Evolutionary conservation across 2,797 vertebrate genomes (phyloP).

Genomic region (Dermochelys coriacea): DNA sequence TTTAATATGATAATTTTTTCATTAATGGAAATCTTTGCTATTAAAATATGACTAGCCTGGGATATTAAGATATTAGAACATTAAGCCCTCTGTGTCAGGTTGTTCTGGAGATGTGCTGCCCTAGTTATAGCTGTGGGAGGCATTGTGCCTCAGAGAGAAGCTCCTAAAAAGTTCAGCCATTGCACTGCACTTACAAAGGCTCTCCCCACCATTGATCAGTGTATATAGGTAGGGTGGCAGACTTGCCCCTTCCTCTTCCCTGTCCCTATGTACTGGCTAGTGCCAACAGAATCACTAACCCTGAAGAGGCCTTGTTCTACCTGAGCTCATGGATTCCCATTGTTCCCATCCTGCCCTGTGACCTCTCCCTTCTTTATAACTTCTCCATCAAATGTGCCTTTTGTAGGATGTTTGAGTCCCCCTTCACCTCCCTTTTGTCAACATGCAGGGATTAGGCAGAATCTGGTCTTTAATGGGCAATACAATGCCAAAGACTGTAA

Average conservation of each 20-base stretch:
- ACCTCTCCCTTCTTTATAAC: background rate
- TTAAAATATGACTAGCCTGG: background rate
- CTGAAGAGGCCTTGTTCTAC: background rate
- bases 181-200: background rate
- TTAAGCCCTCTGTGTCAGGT: accelerated
- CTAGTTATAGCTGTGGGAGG: background rate
- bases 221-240: background rate
- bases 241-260: background rate
- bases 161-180: accelerated
- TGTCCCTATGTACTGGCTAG: background rate
- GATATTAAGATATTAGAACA: background rate
- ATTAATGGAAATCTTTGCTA: background rate
- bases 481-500: background rate
- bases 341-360: background rate
- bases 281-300: background rate
- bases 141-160: background rate
- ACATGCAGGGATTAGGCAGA: background rate
- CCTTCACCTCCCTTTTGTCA: background rate
- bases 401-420: conserved; percentile 1
- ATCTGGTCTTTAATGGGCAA: background rate
- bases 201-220: background rate
- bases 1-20: background rate
- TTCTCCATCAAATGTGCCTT: background rate
- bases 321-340: background rate
- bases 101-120: background rate